Evolutionary conservation across 2,113 vertebrate genomes (phyloP), one percentile per base, ranked within the genome.

Genomic region (Bubo blakistoni): DNA sequence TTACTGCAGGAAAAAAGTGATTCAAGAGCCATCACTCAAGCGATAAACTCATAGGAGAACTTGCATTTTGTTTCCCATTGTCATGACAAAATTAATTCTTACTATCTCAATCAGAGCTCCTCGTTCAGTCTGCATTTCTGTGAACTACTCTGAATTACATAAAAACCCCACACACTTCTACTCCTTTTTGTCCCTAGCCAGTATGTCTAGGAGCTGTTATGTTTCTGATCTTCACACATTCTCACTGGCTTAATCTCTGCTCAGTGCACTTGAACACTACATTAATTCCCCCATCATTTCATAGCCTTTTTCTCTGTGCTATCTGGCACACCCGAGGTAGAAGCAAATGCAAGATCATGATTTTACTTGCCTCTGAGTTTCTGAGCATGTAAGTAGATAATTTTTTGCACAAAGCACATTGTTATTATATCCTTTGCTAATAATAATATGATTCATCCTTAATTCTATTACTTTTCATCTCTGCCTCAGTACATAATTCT

Each of bases 281-380:
- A 1, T 29, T 88, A 86, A 92, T 90, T 90, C 55, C 62, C 29
- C 32, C 54, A 0, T 74, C 46, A 62, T 83, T 81, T 92, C 85
- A 19, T 11, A 44, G 67, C 6, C 46, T 94, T 88, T 96, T 94
- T 38, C 46, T 93, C 70, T 96, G 46, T 81, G 46, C 63, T 82
- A 17, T 51, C 24, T 81, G 88, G 67, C 79, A 78, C 59, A 77
- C 51, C 46, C n/a, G 0, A 0, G 36, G 47, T 46, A 88, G 85
- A 82, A 72, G 40, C 34, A 89, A 95, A 90, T 40, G 32, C 74
- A 81, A 74, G 67, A 34, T 90, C 85, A 83, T 90, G 70, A 91
- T 77, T 82, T 93, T 88, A 92, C 76, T 93, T 92, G 86, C 69
- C 70, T 88, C 63, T 27, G 30, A 58, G 58, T 80, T 94, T 85